Percentiles rank a stretch among this genome's conserved stretches.
Evolutionary conservation across 2,113 vertebrate species (phyloP).

Genomic region (Mohoua ochrocephala): DNA sequence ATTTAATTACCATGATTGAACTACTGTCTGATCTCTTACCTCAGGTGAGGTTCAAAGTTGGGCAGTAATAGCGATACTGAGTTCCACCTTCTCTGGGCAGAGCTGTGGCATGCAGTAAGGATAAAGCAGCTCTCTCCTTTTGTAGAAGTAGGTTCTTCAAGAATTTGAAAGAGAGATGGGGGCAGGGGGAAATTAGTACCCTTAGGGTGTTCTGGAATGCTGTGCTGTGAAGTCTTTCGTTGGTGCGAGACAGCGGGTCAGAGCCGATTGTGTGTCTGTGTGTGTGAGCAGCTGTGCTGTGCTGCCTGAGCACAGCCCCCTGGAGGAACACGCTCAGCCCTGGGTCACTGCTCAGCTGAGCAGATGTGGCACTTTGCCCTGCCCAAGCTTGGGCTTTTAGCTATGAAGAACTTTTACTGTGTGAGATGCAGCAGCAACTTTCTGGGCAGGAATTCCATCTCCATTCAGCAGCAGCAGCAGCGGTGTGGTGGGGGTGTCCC

Average conservation of each 20-base stretch:
- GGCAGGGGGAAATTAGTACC: rapidly evolving
- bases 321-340: background rate
- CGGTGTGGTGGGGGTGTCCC: background rate
- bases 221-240: background rate
- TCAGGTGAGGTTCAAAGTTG: background rate
- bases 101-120: background rate
- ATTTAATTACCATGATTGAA: background rate
- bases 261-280: background rate
- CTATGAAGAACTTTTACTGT: background rate
- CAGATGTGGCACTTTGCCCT: rapidly evolving
- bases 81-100: background rate
- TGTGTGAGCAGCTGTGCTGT: background rate
- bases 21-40: background rate
- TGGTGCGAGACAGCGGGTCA: background rate
- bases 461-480: background rate
- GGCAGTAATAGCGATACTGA: rapidly evolving
- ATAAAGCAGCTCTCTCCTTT: background rate
- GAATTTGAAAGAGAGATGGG: background rate
- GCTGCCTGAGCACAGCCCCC: background rate
- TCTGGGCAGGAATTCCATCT: background rate
- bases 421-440: background rate
- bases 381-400: background rate
- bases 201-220: background rate
- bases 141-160: background rate
- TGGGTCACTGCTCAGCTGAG: background rate